These are phyloP conservation scores for Taxidea taxus DNA, from an alignment of 2,113 vertebrate genomes.

Conservation along the genomic window DNA sequence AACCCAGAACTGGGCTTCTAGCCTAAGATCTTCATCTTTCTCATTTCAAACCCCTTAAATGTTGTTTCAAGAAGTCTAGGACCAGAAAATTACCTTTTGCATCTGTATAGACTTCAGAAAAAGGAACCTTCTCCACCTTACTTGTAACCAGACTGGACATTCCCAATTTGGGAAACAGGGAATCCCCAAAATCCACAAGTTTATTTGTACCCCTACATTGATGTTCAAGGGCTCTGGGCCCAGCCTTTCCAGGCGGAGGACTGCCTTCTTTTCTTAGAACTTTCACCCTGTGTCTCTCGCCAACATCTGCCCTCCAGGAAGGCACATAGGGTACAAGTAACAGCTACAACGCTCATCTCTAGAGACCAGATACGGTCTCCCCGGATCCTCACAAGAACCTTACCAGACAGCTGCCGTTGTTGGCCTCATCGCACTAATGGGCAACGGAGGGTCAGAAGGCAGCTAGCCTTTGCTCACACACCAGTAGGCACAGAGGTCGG, in stretches of 20 bases:
- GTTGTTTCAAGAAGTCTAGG: not conserved
- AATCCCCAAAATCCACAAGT: not conserved
- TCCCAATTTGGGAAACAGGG: not conserved
- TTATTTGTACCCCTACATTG: not conserved
- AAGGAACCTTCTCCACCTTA: not conserved
- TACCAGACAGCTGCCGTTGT: not conserved
- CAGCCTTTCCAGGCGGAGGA: not conserved
- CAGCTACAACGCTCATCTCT: not conserved
- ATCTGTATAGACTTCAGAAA: not conserved
- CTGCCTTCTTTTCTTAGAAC: not conserved
- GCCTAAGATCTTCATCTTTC: not conserved
- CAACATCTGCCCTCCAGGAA: not conserved
- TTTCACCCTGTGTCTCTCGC: not conserved
- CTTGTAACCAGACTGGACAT: not conserved
- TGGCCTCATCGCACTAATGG: not conserved
- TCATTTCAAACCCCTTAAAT: not conserved
- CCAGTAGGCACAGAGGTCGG: not conserved
- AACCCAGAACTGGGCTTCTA: not conserved
- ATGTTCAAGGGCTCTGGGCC: not conserved
- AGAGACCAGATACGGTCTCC: not conserved
- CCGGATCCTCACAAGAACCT: not conserved
- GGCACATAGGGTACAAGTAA: not conserved
- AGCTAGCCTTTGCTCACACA: not conserved
- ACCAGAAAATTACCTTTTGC: not conserved
- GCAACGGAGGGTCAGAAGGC: not conserved